Conservation (phyloP, 2,888 invertebrate species). For the Drosophila crucigera region DNA sequence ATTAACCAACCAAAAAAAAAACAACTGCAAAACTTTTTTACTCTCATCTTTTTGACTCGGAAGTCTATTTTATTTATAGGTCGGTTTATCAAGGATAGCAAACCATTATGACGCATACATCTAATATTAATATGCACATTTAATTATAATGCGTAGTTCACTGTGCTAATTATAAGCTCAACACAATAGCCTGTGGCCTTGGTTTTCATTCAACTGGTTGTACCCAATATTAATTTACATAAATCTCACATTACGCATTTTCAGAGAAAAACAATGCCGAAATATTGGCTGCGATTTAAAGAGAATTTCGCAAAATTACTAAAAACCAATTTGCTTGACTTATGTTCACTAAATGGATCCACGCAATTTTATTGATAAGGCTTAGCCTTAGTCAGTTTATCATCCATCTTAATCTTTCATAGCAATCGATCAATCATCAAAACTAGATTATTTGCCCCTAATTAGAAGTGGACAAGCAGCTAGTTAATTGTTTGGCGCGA, state of each 20-base stretch:
- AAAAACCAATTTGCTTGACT: constrained; percentile 10
- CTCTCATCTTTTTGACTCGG: constrained; percentile 13
- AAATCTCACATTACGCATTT: constrained; percentile 59
- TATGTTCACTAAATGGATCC: constrained; percentile 21
- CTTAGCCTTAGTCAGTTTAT: constrained; percentile 31
- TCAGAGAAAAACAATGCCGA: constrained; percentile 31
- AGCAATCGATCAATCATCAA: constrained; percentile 56
- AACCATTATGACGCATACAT: constrained; percentile 10
- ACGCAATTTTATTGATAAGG: constrained; percentile 30
- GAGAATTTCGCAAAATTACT: neutral
- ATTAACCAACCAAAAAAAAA: constrained; percentile 40
- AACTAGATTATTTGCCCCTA: constrained; percentile 18
- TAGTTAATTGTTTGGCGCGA: neutral
- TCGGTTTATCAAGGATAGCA: constrained; percentile 32
- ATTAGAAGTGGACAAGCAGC: constrained; percentile 26
- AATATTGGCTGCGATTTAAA: neutral
- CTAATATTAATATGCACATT: constrained; percentile 36
- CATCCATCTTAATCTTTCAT: constrained; percentile 40
- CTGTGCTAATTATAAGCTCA: constrained; percentile 51
- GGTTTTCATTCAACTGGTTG: constrained; percentile 13
- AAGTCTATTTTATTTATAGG: constrained; percentile 23
- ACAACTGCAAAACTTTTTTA: constrained; percentile 23
- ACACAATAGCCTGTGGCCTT: constrained; percentile 8
- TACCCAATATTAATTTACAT: constrained; percentile 60
- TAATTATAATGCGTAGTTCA: constrained; percentile 52